Evolutionary conservation across 2,797 vertebrate genomes (phyloP), one percentile per base, ranked within the genome.

Genomic region (Paratrypauchen microcephalus): DNA sequence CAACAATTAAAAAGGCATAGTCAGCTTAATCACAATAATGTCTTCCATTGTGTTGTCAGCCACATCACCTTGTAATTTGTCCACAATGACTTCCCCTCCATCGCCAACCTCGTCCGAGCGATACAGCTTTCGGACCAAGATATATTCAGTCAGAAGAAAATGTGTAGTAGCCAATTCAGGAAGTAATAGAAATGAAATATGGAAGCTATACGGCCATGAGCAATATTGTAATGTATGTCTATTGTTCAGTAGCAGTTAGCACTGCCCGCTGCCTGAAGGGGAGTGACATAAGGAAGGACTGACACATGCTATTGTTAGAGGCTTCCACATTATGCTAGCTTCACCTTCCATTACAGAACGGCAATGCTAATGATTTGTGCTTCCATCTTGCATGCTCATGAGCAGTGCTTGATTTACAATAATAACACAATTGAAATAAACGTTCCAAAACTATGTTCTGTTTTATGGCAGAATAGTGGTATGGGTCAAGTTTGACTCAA

Each of bases 21-120:
- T 60, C 66, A 48, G 74, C 74, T 81, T 80, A 78, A 83, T 83
- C 73, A 75, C 73, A 57, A 77, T 66, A 76, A 84, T 78, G 78
- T 80, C 72, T 68, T 77, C 74, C 66, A 66, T 73, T 68, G 77
- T 86, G 77, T 72, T 72, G 80, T 83, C 57, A 24, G 69, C 73
- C 62, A 24, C 54, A 23, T 75, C 76, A 74, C 78, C 62, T 73
- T 59, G 68, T 73, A 72, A 72, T 80, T 75, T 71, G 56, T 70
- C 69, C 78, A 52, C 63, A 50, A 78, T 66, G 64, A 78, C 68
- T 78, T 68, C 75, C 69, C 55, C 70, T 66, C 68, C 65, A 45
- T 76, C 72, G 18, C 19, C 66, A 54, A 19, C 69, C 72, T 74
- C 64, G 56, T 32, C 70, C 32, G n/a, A 47, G 32, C 50, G 68